Conservation (phyloP, 2,888 invertebrate genomes). For the Clusia tigrina region DNA sequence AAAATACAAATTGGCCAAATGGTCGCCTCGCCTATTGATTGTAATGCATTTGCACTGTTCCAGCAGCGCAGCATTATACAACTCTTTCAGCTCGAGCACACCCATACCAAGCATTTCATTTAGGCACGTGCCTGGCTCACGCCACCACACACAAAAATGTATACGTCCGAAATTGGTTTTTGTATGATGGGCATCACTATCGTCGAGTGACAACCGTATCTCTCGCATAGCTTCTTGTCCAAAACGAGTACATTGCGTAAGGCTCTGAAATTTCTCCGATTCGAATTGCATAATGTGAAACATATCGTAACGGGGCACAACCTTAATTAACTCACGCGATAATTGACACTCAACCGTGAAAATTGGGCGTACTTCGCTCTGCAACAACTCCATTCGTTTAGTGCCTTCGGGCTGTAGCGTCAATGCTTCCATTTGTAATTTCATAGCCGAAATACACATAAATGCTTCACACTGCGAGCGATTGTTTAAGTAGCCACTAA, state of each 20-base stretch:
- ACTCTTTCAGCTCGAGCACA: conserved; percentile 46
- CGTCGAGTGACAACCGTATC: conserved; percentile 39
- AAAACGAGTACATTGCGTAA: conserved; percentile 58
- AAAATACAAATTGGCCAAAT: conserved; percentile 54
- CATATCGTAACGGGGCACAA: conserved; percentile 50
- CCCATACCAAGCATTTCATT: conserved; percentile 59
- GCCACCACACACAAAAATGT: conserved; percentile 58
- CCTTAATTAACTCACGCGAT: conserved; percentile 51
- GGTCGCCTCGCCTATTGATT: conserved; percentile 49
- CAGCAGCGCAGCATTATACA: conserved; percentile 51
- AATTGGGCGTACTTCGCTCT: conserved; percentile 56
- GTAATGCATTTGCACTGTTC: conserved; percentile 57
- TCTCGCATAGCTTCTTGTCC: conserved; percentile 51
- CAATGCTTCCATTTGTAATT: conserved; percentile 55
- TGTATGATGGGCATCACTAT: background rate
- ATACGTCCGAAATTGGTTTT: conserved; percentile 45
- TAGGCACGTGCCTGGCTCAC: conserved; percentile 58
- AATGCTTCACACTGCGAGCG: conserved; percentile 43
- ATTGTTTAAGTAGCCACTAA: conserved; percentile 14
- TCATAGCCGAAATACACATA: conserved; percentile 46
- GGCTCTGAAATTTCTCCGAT: conserved; percentile 57
- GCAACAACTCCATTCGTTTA: conserved; percentile 54
- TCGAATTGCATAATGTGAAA: conserved; percentile 59
- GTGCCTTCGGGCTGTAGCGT: conserved; percentile 57
- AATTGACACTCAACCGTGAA: conserved; percentile 58